A percentile compares a stretch with the other conserved stretches of the same genome.
Conservation (phyloP, 1,140 invertebrate species). For the Yoshiicerus persimilis region DNA sequence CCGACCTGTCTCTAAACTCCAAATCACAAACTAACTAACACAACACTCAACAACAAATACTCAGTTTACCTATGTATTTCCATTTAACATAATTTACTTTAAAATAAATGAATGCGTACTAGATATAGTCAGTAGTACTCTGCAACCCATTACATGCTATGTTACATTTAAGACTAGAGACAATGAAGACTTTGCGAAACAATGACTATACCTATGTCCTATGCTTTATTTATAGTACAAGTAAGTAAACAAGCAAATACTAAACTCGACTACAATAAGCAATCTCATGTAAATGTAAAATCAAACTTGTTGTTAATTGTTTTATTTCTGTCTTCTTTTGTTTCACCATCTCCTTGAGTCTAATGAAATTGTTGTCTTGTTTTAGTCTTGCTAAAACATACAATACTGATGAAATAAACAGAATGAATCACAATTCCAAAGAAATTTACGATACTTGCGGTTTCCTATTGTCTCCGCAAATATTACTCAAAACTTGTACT, state of each 20-base stretch:
- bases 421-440: background rate
- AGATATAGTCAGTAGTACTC: too few species aligned
- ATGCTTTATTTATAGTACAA: too few species aligned
- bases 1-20: background rate
- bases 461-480: background rate
- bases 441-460: background rate
- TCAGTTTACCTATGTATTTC: background rate
- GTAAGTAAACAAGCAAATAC: background rate
- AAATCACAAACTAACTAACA: background rate
- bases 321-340: background rate
- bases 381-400: background rate
- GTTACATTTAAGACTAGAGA: background rate
- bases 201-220: background rate
- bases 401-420: background rate
- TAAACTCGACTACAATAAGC: too few species aligned
- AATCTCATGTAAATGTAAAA: too few species aligned
- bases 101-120: background rate
- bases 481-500: background rate
- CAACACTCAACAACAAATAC: background rate
- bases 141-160: background rate
- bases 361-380: background rate
- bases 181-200: background rate
- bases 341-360: background rate
- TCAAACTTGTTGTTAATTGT: background rate
- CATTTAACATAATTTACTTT: background rate